Evolutionary conservation across 2,888 invertebrate species (phyloP), one percentile per base, ranked within the genome.

Genomic region (Pocota personata): DNA sequence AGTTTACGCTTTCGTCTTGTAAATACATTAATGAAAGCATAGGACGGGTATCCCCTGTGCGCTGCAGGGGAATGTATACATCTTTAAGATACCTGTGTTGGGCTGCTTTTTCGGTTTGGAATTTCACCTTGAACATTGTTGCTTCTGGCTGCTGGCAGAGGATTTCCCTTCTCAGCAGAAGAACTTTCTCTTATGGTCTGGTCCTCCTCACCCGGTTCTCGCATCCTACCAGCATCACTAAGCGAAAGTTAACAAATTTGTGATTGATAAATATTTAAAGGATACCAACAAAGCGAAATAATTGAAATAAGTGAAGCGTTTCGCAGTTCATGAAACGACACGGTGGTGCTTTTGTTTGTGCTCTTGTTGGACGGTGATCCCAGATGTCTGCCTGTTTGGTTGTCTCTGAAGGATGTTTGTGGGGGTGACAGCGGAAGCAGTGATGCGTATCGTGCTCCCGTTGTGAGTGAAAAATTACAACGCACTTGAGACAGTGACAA

Each of bases 201-300:
- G 21, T 12, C 10, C 27, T 5, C 8, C 19, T 3, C 6, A 16
- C 32, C 10, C 16, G 8, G n/a, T 43, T 8, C 19, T 27, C 14
- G 10, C 8, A 35, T 57, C 50, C 10, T 58, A 50, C 16, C 72
- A 19, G 52, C 62, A 40, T 24, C 50, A 87, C 72, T 60, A 82
- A 87, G 73, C 87, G 83, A 89, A 90, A 90, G 90, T 89, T 90
- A 91, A 90, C 91, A 91, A 91, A 92, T 90, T 91, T 89, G 89
- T 91, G 91, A 92, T 92, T 92, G 91, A 92, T 92, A 92, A 92
- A 92, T 92, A 92, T 92, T 92, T 92, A 92, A 92, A 89, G 89
- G 90, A 89, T 90, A 90, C 88, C 89, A 91, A 90, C 92, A 92
- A 91, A 90, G 91, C 91, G 90, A 92, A 92, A 91, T 92, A 91